phyloP scores from a whole-genome alignment of 1,140 invertebrate genomes.

The Euglossa dilemma region DNA sequence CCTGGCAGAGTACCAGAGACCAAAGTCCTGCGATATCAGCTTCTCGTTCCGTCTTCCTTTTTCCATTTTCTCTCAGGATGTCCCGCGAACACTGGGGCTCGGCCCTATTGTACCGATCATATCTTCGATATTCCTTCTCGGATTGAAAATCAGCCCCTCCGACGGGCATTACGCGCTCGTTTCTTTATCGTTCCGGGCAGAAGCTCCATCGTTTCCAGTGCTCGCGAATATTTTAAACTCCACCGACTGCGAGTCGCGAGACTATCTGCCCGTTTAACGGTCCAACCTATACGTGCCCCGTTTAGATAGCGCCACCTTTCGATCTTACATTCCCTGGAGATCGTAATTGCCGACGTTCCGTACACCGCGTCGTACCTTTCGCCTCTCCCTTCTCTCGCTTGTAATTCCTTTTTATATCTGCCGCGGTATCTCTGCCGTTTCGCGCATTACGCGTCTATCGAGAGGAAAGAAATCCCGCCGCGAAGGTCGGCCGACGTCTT shows the following conservation, averaged over 20 bases:
- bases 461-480: too few relatives aligned
- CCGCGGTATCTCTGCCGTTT: neutral
- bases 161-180: conserved; percentile 20
- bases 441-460: neutral
- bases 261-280: neutral
- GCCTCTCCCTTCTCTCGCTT: neutral
- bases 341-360: neutral
- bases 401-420: neutral
- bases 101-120: conserved; percentile 26
- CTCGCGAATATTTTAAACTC: conserved; percentile 2
- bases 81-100: neutral
- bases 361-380: neutral
- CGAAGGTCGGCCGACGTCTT: too few relatives aligned
- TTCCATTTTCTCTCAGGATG: conserved; percentile 31
- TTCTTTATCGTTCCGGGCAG: conserved; percentile 16
- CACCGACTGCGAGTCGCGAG: neutral
- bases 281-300: neutral
- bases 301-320: neutral
- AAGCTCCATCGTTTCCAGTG: neutral
- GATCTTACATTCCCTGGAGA: neutral
- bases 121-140: conserved; percentile 46
- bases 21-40: conserved; percentile 53
- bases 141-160: conserved; percentile 44
- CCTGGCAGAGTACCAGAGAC: conserved; percentile 42
- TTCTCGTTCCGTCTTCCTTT: conserved; percentile 31